Evolutionary conservation across 1,140 invertebrate species (phyloP).

Genomic region (Doryteuthis pealeii): DNA sequence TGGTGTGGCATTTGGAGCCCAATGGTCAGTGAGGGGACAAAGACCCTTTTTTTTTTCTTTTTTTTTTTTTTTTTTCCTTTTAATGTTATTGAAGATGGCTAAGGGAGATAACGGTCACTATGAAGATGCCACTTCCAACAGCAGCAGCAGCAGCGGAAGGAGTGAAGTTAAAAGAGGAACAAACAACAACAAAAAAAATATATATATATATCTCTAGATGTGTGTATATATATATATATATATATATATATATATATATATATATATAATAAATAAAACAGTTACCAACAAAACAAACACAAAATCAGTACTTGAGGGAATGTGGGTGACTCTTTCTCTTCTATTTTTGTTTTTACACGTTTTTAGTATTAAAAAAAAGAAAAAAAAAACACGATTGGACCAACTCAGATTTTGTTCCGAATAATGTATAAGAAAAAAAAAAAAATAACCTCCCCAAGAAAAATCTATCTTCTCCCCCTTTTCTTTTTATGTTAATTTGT

Average conservation of each 20-base stretch:
- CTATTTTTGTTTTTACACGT: not conserved
- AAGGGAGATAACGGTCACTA: slow-evolving; percentile 2
- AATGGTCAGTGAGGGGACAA: not conserved
- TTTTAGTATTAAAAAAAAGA: not conserved
- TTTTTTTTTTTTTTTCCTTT: too few relatives aligned
- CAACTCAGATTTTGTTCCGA: too few relatives aligned
- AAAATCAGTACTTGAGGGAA: not conserved
- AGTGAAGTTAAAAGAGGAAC: not conserved
- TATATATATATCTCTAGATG: not conserved
- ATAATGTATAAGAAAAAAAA: not conserved
- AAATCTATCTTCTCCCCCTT: too few relatives aligned
- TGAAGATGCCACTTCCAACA: too few relatives aligned
- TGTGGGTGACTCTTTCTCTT: not conserved
- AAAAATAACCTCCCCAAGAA: not conserved
- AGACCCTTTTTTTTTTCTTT: not conserved
- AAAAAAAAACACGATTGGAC: not conserved
- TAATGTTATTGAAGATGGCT: slow-evolving; percentile 1
- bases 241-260: not conserved
- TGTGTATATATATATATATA: not conserved
- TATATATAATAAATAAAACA: not conserved
- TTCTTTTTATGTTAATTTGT: too few relatives aligned
- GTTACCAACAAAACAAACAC: not conserved
- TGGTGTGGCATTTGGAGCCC: slow-evolving; percentile 69
- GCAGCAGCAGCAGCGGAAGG: not conserved
- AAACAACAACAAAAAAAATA: not conserved